These are phyloP conservation scores for Chinchilla lanigera DNA, from an alignment of 2,113 vertebrate species.

Conservation along the genomic window DNA sequence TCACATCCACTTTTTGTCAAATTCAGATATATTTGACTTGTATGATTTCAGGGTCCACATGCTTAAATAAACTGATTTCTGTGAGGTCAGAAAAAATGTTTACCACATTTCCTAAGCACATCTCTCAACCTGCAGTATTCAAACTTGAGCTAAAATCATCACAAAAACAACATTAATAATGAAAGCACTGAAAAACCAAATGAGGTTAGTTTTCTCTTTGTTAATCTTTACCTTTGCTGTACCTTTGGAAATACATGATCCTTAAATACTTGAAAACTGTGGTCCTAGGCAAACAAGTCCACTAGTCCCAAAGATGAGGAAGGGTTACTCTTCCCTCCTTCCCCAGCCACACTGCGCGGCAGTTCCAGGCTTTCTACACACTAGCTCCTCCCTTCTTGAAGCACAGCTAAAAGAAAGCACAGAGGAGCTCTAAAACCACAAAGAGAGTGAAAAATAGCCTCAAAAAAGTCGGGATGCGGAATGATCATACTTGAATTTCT, in stretches of 20 bases:
- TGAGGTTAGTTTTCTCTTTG: conserved; percentile 16
- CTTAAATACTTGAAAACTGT: conserved; percentile 61
- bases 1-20: neutral
- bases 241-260: conserved; percentile 67
- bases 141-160: conserved; percentile 61
- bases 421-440: neutral
- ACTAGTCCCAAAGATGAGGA: conserved; percentile 59
- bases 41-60: neutral
- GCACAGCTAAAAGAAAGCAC: conserved; percentile 25
- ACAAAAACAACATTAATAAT: neutral
- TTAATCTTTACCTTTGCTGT: conserved; percentile 83
- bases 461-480: neutral
- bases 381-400: conserved; percentile 49
- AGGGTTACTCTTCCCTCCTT: conserved; percentile 52
- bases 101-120: neutral
- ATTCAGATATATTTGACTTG: neutral
- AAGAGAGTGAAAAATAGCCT: neutral
- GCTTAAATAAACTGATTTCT: neutral
- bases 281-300: conserved; percentile 54
- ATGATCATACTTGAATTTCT: conserved; percentile 67
- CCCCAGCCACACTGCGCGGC: neutral
- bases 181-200: neutral
- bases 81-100: neutral
- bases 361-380: neutral
- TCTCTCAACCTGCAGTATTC: neutral